A percentile compares a stretch with the other conserved stretches of the same genome.
These are phyloP conservation scores for Elephantulus edwardii DNA, from an alignment of 2,113 vertebrate genomes.

Conservation along the genomic window DNA sequence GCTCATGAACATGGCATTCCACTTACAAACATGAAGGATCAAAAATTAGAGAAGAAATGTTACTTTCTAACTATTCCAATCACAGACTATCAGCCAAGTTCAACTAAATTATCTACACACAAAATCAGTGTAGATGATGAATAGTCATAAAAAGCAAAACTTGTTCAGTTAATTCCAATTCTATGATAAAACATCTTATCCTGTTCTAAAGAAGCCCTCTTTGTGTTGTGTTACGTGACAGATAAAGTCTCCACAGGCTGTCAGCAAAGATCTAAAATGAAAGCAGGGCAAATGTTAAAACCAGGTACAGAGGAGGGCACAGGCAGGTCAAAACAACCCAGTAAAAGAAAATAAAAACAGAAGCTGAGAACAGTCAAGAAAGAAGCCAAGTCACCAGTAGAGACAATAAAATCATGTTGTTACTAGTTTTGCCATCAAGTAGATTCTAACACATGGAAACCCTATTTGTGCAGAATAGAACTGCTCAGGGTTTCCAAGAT, in stretches of 20 bases:
- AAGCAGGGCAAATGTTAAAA: slow-evolving; percentile 26
- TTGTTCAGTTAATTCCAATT: background rate
- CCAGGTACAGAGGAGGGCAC: background rate
- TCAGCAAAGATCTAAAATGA: slow-evolving; percentile 23
- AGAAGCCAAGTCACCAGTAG: background rate
- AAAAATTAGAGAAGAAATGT: background rate
- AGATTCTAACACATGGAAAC: background rate
- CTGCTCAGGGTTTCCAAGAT: background rate
- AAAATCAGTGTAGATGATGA: background rate
- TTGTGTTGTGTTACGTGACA: background rate
- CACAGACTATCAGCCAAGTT: background rate
- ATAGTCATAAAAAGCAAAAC: background rate
- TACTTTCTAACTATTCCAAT: background rate
- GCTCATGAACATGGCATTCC: background rate
- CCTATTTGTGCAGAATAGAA: background rate
- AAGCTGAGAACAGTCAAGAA: background rate
- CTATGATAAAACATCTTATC: background rate
- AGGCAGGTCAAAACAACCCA: background rate
- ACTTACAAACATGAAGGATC: background rate
- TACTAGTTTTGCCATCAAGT: background rate
- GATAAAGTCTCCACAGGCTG: background rate
- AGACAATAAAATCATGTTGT: background rate
- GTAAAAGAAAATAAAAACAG: slow-evolving; percentile 12
- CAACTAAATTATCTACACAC: slow-evolving; percentile 25
- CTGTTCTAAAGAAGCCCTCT: background rate